Evolutionary conservation across 2,797 vertebrate genomes (phyloP), one percentile per base, ranked within the genome.

Genomic region (Eurystomus glaucurus): DNA sequence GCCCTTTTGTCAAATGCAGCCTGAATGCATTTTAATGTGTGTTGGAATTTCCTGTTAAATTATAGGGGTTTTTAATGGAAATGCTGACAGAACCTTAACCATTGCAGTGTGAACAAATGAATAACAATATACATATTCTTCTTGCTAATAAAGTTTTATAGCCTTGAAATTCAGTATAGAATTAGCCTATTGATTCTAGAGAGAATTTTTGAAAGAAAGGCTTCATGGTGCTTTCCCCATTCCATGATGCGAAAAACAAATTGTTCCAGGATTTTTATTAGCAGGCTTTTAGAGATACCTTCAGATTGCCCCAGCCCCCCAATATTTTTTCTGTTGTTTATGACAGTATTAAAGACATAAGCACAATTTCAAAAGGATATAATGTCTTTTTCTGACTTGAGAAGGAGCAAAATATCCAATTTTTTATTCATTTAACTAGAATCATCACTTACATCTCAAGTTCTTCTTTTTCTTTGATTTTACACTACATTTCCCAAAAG

Each of bases 391-490:
- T 74, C 65, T 69, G 69, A 85, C 77, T 95, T 94, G 21, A 91
- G 81, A 96, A 92, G 69, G 76, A 97, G 97, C 86, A 93, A 97
- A 97, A 93, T 86, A 97, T 77, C 43, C 52, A 61, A 61, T 93
- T 93, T 96, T 96, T 96, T 90, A 95, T 96, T 97, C 71, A 95
- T 96, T 96, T 97, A 97, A 88, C 72, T 84, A 52, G 88, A 94
- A 90, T 94, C 85, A 86, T 62, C 33, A 7, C 74, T 97, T 96
- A 95, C 69, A 94, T 97, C 83, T 89, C 93, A 95, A 90, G 82
- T 93, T 97, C 81, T 91, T 93, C 26, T 94, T 96, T 96, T 96
- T 96, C 98, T 98, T 98, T 98, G 98, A 98, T 98, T 98, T 97
- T 93, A 88, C 43, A 93, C 70, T 76, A 91, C 74, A 82, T 92